These are phyloP conservation scores for Promerops cafer DNA, from an alignment of 2,113 vertebrate species.

Conservation along the genomic window DNA sequence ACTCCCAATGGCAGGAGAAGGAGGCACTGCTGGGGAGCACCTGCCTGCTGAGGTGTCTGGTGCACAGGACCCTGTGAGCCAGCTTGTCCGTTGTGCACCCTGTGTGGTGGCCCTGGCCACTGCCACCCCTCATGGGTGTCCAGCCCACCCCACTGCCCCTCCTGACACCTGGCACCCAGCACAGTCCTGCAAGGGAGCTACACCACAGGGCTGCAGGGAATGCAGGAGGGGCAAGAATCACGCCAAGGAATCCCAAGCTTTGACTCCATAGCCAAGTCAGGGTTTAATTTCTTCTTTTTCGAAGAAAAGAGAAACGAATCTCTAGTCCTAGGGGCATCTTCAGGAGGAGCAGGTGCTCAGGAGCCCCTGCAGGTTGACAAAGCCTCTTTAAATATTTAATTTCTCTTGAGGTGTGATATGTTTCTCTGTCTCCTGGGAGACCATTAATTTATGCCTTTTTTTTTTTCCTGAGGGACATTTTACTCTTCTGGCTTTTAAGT, in stretches of 20 bases:
- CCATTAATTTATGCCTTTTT: neutral
- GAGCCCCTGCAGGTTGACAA: neutral
- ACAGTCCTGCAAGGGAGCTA: neutral
- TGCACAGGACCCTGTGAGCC: neutral
- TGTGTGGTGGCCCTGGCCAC: rapidly evolving
- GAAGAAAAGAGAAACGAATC: neutral
- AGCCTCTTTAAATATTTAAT: neutral
- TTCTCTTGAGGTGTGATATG: neutral
- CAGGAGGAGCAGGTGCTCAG: neutral
- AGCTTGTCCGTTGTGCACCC: neutral
- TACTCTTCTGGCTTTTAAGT: neutral
- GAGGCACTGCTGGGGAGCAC: neutral
- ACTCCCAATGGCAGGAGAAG: rapidly evolving
- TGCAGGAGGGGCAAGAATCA: neutral
- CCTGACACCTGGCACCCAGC: neutral
- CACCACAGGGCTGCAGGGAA: neutral
- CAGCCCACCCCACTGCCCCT: neutral
- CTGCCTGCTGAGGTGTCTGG: neutral
- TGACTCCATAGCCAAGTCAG: rapidly evolving
- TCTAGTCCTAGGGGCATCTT: neutral
- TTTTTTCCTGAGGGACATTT: neutral
- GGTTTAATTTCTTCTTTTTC: neutral
- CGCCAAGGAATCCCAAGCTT: rapidly evolving
- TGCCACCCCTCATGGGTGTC: neutral
- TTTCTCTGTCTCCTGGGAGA: neutral